Evolutionary conservation across 2,797 vertebrate genomes (phyloP), one percentile per base, ranked within the genome.

Genomic region (Corythornis leucogaster): DNA sequence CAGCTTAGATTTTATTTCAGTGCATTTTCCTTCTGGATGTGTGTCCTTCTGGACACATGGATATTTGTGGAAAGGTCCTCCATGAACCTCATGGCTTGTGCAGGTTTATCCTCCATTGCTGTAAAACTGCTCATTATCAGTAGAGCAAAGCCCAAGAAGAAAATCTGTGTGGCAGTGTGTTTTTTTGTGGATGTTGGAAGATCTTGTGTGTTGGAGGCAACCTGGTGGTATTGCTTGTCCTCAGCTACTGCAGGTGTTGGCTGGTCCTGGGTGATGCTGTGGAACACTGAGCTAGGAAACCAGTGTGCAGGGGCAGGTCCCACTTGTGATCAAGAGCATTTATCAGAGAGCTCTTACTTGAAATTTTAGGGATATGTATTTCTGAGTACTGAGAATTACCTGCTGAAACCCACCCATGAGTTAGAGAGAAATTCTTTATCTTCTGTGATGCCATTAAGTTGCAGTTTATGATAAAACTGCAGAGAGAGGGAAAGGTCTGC

Each of bases 81-180:
- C 4, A 0, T 31, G 12, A 48, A 31, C 30, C 15, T 51, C 6
- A 0, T 5, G 26, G 48, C 53, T 70, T 1, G 2, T 8, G 16
- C 13, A 25, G 25, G 17, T 71, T 80, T 80, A 28, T 68, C n/a
- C 48, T 88, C 22, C 3, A 0, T 6, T 43, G 13, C 45, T 54
- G 45, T 30, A 58, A 68, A 76, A 21, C 42, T 7, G 4, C 40
- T 42, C 5, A 2, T 43, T 24, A 3, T 50, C 15, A 21, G 31
- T 21, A 51, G 15, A 57, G 40, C 14, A 38, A 66, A 42, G 8
- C 31, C 10, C 2, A 1, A 2, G 8, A 11, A 31, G 11, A 43
- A 70, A 40, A 9, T n/a, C 11, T 2, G 2, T 5, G 48, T 21
- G 28, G 42, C 24, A 21, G 28, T 8, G 9, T 42, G 12, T 6